Evolutionary conservation across 2,797 vertebrate species (phyloP).

Genomic region (Scolopax rusticola): DNA sequence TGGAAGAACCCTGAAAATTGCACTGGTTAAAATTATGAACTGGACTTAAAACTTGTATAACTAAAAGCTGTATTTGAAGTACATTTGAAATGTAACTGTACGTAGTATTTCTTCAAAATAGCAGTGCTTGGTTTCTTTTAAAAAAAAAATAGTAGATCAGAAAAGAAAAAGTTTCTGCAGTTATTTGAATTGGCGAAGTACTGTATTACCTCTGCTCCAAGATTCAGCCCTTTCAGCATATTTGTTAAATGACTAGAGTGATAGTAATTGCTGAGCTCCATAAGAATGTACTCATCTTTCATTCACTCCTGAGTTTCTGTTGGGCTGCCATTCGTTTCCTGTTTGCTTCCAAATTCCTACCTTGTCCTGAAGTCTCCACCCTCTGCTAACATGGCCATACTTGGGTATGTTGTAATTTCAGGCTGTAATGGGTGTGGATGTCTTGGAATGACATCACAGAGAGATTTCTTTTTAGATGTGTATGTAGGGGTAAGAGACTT

Average conservation of each 20-base stretch:
- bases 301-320: constrained; percentile 39
- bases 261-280: background rate
- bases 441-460: constrained; percentile 49
- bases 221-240: background rate
- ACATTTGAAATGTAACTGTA: background rate
- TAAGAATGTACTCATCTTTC: background rate
- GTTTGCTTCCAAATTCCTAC: constrained; percentile 70
- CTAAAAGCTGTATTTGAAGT: background rate
- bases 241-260: background rate
- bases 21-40: background rate
- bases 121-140: background rate
- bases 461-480: background rate
- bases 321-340: constrained; percentile 68
- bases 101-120: background rate
- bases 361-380: constrained; percentile 57
- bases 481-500: background rate
- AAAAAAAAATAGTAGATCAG: background rate
- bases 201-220: background rate
- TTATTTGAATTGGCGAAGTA: background rate
- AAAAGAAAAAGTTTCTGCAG: background rate
- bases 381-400: constrained; percentile 53
- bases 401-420: constrained; percentile 64
- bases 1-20: background rate
- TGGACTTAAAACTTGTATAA: accelerated
- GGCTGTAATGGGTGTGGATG: constrained; percentile 46